A percentile compares a stretch with the other conserved stretches of the same genome.
Evolutionary conservation across 2,888 invertebrate species (phyloP).

Genomic region (Lydus trimaculatus): DNA sequence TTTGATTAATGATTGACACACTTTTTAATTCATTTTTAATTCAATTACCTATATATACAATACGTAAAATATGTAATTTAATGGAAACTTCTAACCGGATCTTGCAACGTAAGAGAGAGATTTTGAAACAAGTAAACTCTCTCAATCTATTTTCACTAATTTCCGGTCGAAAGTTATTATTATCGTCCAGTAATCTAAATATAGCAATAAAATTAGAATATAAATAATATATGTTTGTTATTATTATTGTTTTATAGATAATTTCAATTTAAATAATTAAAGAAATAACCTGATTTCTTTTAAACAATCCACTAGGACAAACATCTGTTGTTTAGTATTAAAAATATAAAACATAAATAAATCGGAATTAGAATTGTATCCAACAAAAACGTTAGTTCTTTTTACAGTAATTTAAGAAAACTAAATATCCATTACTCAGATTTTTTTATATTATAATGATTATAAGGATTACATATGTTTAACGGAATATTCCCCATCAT

Average conservation of each 20-base stretch:
- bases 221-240: not conserved
- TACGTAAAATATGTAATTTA: too few relatives aligned
- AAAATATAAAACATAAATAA: not conserved
- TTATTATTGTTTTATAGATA: too few relatives aligned
- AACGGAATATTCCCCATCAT: too few relatives aligned
- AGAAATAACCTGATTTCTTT: constrained; percentile 4
- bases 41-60: not conserved
- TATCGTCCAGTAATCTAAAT: not conserved
- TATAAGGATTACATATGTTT: too few relatives aligned
- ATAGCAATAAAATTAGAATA: not conserved
- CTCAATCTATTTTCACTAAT: constrained; percentile 21
- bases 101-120: not conserved
- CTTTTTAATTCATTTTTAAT: not conserved
- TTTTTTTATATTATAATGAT: too few relatives aligned
- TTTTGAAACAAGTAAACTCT: not conserved
- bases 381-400: too few relatives aligned
- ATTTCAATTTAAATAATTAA: not conserved
- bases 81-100: constrained; percentile 3
- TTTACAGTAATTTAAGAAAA: too few relatives aligned
- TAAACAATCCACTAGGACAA: not conserved
- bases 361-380: too few relatives aligned
- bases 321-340: constrained; percentile 2
- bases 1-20: not conserved
- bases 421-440: too few relatives aligned
- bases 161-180: constrained; percentile 19